Conservation (phyloP, 2,113 vertebrate species). For the Gopherus flavomarginatus region DNA sequence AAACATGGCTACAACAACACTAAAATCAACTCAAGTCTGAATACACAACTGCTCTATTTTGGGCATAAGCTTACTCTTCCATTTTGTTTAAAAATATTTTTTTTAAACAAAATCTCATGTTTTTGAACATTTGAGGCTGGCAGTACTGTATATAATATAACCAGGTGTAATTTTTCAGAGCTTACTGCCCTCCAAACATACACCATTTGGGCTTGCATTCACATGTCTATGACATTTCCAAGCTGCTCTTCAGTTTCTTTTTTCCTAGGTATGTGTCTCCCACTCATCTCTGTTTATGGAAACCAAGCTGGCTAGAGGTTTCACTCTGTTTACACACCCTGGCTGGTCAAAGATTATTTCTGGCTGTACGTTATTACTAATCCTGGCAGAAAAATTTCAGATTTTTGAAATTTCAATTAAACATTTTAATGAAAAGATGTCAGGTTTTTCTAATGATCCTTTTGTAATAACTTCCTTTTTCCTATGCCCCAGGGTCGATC, state of each 20-base stretch:
- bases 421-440: neutral
- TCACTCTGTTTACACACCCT: neutral
- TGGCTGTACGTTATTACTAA: neutral
- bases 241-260: neutral
- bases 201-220: neutral
- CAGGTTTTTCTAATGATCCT: rapidly evolving
- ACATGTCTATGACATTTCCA: neutral
- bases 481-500: rapidly evolving
- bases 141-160: neutral
- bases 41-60: neutral
- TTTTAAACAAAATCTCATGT: neutral
- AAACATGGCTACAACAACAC: too few relatives aligned
- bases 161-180: neutral
- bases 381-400: rapidly evolving
- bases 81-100: neutral
- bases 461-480: neutral
- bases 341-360: neutral
- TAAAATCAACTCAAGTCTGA: too few relatives aligned
- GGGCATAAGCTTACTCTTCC: neutral
- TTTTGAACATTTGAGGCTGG: neutral
- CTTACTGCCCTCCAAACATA: neutral
- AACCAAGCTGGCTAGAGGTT: neutral
- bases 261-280: neutral
- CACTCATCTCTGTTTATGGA: neutral
- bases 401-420: neutral